Base-by-base conservation (phyloP, 2,113 vertebrate genomes). In the Hemibagrus wyckioides region DNA sequence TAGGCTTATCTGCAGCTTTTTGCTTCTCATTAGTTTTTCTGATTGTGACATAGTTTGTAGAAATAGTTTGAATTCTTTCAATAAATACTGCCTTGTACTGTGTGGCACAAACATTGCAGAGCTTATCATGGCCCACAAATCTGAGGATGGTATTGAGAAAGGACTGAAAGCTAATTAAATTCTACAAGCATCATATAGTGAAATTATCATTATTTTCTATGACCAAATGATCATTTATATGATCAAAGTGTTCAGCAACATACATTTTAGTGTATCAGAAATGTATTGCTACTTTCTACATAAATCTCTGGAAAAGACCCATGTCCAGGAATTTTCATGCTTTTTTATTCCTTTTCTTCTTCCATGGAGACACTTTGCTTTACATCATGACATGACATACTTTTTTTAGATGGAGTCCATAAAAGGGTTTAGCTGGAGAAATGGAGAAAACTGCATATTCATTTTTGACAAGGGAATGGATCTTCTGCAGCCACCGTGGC, bases 391-490 rank as follows among this genome's bases (percentile, higher is more conserved):
- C 84, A 73, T 19, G 52, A 69, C 71, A 56, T 25, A 65, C 54
- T 39, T 90, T 86, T 88, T 59, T 30, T 19, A 73, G 33, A 50
- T 54, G 25, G 4, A 67, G 23, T 75, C 59, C 57, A 41, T 83
- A 73, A 80, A 82, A 28, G 25, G 52, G n/a, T 86, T 88, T 83
- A 36, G 69, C 25, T 28, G 13, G 73, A 54, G 73, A 84, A 85
- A 86, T 39, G 75, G 57, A 48, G 48, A n/a, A 86, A 56, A 57
- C 52, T 71, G 87, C 30, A 30, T 41, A 77, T 89, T 88, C 33
- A 71, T 82, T 85, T 61, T 30, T 80, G 84, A 82, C 71, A 61
- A 54, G 54, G 59, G 85, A 56, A 41, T 13, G 41, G 73, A 33
- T 86, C 75, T 39, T 67, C 71, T 50, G 86, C 52, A 84, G 86